Conservation (phyloP, 2,797 vertebrate genomes). For the Anguilla pacifica region DNA sequence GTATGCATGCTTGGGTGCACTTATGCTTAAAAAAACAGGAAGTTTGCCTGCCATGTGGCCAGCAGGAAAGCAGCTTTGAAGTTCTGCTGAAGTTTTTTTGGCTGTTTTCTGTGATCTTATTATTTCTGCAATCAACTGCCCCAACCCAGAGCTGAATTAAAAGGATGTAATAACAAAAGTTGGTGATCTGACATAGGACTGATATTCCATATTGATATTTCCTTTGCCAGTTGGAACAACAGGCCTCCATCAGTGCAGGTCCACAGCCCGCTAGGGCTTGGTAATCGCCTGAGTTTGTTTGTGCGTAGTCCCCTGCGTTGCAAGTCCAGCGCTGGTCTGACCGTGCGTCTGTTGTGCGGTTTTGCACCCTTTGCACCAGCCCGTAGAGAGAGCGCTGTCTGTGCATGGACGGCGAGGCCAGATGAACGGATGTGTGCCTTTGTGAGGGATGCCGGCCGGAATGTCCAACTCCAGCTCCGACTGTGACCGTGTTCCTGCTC, state of each 20-base stretch:
- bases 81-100: slow-evolving; percentile 10
- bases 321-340: neutral
- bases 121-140: neutral
- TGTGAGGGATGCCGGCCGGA: no score
- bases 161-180: neutral
- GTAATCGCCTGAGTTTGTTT: neutral
- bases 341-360: no score
- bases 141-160: neutral
- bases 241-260: neutral
- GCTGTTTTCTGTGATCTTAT: neutral
- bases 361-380: no score
- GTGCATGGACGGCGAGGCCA: no score
- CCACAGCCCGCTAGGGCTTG: neutral
- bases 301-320: neutral
- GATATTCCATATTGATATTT: neutral
- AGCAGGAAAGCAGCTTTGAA: neutral
- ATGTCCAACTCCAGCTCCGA: neutral
- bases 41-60: neutral
- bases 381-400: no score
- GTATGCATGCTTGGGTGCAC: no score
- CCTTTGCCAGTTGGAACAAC: neutral
- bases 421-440: neutral
- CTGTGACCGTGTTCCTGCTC: neutral
- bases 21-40: neutral
- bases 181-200: neutral